Percentiles rank a stretch among this genome's conserved stretches.
These are phyloP conservation scores for Hirtodrosophila histrioides DNA, from an alignment of 2,888 invertebrate genomes.

Conservation along the genomic window DNA sequence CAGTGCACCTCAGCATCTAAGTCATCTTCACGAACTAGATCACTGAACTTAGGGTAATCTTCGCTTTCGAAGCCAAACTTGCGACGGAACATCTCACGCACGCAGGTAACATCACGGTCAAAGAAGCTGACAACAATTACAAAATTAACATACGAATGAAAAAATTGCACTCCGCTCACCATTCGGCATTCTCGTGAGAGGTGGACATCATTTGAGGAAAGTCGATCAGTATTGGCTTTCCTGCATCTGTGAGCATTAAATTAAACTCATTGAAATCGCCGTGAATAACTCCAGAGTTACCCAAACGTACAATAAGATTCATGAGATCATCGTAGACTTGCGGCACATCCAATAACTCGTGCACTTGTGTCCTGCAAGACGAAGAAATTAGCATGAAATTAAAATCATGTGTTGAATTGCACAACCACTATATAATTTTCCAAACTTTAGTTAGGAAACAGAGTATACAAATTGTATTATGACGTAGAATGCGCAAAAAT, in stretches of 20 bases:
- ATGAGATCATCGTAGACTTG: slow-evolving; percentile 96
- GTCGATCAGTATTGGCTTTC: slow-evolving; percentile 95
- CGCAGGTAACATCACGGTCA: slow-evolving; percentile 96
- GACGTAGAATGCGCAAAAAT: too few species aligned
- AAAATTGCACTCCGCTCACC: slow-evolving; percentile 85
- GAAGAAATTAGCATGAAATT: background rate
- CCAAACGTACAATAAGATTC: slow-evolving; percentile 95
- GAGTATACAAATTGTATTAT: too few species aligned
- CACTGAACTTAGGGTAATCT: slow-evolving; percentile 90
- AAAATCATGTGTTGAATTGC: too few species aligned
- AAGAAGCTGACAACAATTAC: slow-evolving; percentile 88
- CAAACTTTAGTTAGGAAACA: too few species aligned
- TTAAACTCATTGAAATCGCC: slow-evolving; percentile 99
- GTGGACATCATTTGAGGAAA: slow-evolving; percentile 99
- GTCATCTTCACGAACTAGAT: slow-evolving; percentile 90
- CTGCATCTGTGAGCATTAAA: slow-evolving; percentile 93
- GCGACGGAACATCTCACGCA: slow-evolving; percentile 94
- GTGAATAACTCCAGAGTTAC: slow-evolving; percentile 98
- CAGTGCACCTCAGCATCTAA: slow-evolving; percentile 96
- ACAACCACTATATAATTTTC: too few species aligned
- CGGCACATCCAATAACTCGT: slow-evolving; percentile 88
- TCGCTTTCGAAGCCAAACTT: slow-evolving; percentile 95
- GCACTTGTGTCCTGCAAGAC: slow-evolving; percentile 87
- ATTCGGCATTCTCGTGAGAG: slow-evolving; percentile 94
- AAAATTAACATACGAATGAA: background rate